These are phyloP conservation scores for Byasa hedistus DNA, from an alignment of 2,888 invertebrate species.

Conservation along the genomic window DNA sequence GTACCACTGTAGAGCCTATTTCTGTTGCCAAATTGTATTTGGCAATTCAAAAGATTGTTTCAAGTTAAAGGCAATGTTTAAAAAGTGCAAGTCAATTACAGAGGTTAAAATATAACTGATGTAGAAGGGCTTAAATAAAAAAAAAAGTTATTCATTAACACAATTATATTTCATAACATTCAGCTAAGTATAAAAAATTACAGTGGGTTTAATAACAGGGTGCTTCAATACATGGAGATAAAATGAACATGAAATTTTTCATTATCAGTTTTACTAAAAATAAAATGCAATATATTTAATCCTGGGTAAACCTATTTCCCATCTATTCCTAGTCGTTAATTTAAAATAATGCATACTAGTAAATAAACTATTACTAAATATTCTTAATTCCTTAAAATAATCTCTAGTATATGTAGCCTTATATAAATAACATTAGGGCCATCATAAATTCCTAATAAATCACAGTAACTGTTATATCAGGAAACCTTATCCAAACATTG, in stretches of 20 bases:
- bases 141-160: conserved; percentile 52
- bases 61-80: no score
- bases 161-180: conserved; percentile 57
- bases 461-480: conserved; percentile 32
- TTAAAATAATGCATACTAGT: background rate
- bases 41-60: no score
- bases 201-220: conserved; percentile 1
- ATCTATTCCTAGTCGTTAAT: background rate
- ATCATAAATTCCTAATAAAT: conserved; percentile 32
- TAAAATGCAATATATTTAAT: background rate
- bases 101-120: no score
- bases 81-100: no score
- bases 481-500: conserved; percentile 1
- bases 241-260: background rate
- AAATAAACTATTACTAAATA: background rate
- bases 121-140: conserved; percentile 35
- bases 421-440: conserved; percentile 34
- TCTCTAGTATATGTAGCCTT: conserved; percentile 29
- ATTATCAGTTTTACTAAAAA: background rate
- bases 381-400: conserved; percentile 9
- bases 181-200: conserved; percentile 26
- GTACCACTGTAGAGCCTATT: no score
- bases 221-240: background rate
- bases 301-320: background rate
- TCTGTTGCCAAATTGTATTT: no score